Percentiles rank a stretch among this genome's conserved stretches.
phyloP scores from a whole-genome alignment of 2,113 vertebrate species.

The Cyphomyrus plagiostoma region DNA sequence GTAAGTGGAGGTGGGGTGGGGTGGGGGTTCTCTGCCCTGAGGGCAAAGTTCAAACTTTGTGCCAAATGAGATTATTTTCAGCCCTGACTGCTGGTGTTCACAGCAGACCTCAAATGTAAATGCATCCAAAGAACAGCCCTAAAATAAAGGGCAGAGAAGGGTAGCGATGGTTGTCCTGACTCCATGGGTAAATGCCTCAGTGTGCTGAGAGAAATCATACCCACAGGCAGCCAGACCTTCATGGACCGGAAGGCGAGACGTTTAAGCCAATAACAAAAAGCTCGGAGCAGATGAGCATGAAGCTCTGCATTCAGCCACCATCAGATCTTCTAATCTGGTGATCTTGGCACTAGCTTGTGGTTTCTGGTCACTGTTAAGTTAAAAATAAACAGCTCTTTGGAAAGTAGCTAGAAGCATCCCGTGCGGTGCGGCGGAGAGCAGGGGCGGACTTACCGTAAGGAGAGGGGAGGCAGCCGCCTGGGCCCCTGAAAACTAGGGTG shows the following conservation, averaged over 20 bases:
- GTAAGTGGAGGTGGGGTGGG: too few species aligned
- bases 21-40: not conserved
- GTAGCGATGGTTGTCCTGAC: not conserved
- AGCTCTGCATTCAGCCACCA: not conserved
- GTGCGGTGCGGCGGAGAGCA: not conserved
- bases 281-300: not conserved
- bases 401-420: not conserved
- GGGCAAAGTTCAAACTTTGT: not conserved
- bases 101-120: not conserved
- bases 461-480: too few species aligned
- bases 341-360: not conserved
- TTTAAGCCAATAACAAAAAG: not conserved
- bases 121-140: not conserved
- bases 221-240: not conserved
- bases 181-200: not conserved
- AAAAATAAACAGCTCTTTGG: not conserved
- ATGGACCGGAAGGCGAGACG: not conserved
- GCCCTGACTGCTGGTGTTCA: not conserved
- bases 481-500: too few species aligned
- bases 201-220: not conserved
- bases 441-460: too few species aligned
- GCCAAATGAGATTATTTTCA: not conserved
- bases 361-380: not conserved
- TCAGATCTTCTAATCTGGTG: not conserved
- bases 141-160: not conserved